Conservation (phyloP, 2,888 invertebrate species). For the Sicus ferrugineus region DNA sequence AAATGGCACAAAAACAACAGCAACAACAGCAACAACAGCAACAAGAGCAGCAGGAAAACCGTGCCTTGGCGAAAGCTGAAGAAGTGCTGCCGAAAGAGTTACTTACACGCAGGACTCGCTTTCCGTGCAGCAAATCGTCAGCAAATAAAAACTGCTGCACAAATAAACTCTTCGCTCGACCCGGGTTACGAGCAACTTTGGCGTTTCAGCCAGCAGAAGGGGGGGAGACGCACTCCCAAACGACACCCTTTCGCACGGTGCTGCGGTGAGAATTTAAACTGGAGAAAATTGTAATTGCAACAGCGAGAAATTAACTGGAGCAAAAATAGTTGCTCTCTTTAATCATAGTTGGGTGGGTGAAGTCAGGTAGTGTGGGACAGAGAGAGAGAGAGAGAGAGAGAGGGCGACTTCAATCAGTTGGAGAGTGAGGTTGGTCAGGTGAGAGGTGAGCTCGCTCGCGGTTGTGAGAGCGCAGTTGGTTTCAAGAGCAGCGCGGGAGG, state of each 20-base stretch:
- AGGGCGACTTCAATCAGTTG: not conserved
- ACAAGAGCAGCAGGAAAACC: slow-evolving; percentile 5
- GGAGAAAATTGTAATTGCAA: too few relatives aligned
- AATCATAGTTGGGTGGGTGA: not conserved
- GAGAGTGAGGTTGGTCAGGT: not conserved
- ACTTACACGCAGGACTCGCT: not conserved
- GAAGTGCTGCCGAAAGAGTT: slow-evolving; percentile 7
- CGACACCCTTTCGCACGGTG: too few relatives aligned
- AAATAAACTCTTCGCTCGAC: too few relatives aligned
- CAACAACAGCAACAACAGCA: not conserved
- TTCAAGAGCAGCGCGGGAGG: not conserved
- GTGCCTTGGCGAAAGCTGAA: slow-evolving; percentile 4
- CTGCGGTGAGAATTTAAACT: too few relatives aligned
- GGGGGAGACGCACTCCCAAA: not conserved
- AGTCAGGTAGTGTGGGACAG: not conserved
- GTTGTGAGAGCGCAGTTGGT: not conserved
- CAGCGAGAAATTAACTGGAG: too few relatives aligned
- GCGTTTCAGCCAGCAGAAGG: not conserved
- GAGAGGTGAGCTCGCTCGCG: too few relatives aligned
- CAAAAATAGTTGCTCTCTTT: not conserved
- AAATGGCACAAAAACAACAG: slow-evolving; percentile 1
- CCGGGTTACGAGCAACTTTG: too few relatives aligned
- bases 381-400: not conserved
- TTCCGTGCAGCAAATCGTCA: not conserved
- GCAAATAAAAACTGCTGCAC: not conserved